Base-by-base conservation (phyloP, 2,888 invertebrate genomes). In the Cylloceria caligata region DNA sequence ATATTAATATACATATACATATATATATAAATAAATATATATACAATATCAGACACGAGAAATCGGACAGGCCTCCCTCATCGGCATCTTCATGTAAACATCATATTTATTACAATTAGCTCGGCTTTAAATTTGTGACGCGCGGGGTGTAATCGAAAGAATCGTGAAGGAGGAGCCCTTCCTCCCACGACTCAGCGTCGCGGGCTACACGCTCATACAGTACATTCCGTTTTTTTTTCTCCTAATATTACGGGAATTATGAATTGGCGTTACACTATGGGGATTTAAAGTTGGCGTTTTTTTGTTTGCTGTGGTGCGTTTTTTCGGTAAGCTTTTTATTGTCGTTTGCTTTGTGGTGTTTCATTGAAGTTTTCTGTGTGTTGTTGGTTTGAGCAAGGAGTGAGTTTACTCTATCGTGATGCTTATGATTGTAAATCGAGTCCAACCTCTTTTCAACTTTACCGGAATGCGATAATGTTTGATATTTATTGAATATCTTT, bases 41-140 rank as follows among this genome's bases (percentile, higher is more conserved):
- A 57, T 30, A 30, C 30, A 55, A n/a, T 55, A 1, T 16, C 30
- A 57, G 30, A 57, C 1, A 60, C 7, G 73, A 65, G 68, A 80
- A 68, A 80, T 67, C 68, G 79, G 68, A 80, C 52, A 30, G 67
- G 74, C 69, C 80, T 60, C 71, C 60, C 67, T 73, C 69, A 80
- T 80, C 74, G 75, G 74, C 24, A 65, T 24, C 80, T 80, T 52
- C 69, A 80, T 80, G 80, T 80, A 75, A 75, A 80, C 80, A 80
- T 57, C 45, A 49, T 39, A 34, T 74, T 52, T 62, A 65, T 75
- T 80, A 71, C 55, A 55, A 5, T 57, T 57, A 6, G 13, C n/a
- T n/a, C 5, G 30, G 30, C 57, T 57, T 27, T 30, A 16, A 57
- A 57, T 57, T 34, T 57, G 27, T 30, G 3, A 6, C 30, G 16